phyloP scores from a whole-genome alignment of 1,140 invertebrate genomes.

The Capitella teleta region DNA sequence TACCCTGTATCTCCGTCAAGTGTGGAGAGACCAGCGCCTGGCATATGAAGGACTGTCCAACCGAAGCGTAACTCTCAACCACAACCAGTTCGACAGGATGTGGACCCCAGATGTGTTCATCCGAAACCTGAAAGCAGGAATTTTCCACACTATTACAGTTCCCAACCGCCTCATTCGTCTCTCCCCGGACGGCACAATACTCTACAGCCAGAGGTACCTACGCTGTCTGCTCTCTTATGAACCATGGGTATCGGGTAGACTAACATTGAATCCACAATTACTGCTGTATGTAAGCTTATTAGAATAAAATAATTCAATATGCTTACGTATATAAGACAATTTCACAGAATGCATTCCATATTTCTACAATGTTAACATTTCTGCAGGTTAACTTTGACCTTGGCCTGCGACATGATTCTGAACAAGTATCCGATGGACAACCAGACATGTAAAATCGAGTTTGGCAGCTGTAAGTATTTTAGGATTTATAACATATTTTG shows the following conservation, averaged over 20 bases:
- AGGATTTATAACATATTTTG: neutral
- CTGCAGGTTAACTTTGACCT: slow-evolving; percentile 2
- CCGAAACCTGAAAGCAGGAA: slow-evolving; percentile 52
- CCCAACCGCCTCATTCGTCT: slow-evolving; percentile 55
- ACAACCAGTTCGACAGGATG: slow-evolving; percentile 37
- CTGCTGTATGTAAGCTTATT: no score
- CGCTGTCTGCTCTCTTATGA: neutral
- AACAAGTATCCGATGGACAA: slow-evolving; percentile 18
- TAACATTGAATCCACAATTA: no score
- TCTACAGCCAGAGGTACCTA: slow-evolving; percentile 42
- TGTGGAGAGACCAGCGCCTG: slow-evolving; percentile 23
- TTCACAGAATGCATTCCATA: no score
- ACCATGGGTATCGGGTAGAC: no score
- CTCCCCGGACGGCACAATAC: slow-evolving; percentile 49
- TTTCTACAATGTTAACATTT: no score
- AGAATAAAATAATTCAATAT: no score
- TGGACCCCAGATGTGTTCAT: slow-evolving; percentile 58
- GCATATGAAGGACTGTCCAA: slow-evolving; percentile 2
- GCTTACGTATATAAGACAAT: no score
- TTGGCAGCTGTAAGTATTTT: slow-evolving; percentile 14
- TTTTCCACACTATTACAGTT: slow-evolving; percentile 31
- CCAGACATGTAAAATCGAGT: slow-evolving; percentile 15
- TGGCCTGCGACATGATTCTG: slow-evolving; percentile 16
- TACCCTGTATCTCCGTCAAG: slow-evolving; percentile 29
- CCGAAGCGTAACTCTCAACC: slow-evolving; percentile 6